These are phyloP conservation scores for Hydrotaea diabolus DNA, from an alignment of 2,888 invertebrate species.

Conservation along the genomic window DNA sequence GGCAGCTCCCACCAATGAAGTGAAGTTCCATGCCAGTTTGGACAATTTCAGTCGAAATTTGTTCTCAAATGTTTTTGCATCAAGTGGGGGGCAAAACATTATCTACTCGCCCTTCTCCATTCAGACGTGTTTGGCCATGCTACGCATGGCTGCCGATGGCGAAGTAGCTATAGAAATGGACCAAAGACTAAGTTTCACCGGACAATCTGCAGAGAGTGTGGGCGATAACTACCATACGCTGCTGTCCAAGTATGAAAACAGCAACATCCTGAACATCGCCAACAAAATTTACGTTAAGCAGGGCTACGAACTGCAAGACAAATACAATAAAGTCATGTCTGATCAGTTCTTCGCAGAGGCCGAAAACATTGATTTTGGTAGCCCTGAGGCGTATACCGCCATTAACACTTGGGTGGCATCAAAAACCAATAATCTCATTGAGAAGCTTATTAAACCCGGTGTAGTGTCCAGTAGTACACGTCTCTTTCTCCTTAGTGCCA, in stretches of 20 bases:
- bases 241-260: constrained; percentile 72
- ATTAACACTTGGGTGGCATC: constrained; percentile 92
- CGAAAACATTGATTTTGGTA: constrained; percentile 84
- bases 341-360: constrained; percentile 85
- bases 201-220: no score
- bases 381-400: constrained; percentile 81
- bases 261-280: constrained; percentile 82
- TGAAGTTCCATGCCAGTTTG: background rate
- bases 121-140: constrained; percentile 86
- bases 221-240: constrained; percentile 73
- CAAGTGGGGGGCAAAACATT: constrained; percentile 65
- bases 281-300: constrained; percentile 88
- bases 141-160: constrained; percentile 87
- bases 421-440: constrained; percentile 90
- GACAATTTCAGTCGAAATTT: background rate
- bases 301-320: constrained; percentile 82
- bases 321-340: constrained; percentile 83
- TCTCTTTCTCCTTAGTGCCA: background rate
- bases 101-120: constrained; percentile 82
- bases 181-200: constrained; percentile 72
- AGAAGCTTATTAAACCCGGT: constrained; percentile 84
- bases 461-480: background rate
- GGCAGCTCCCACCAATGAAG: background rate
- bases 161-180: constrained; percentile 74
- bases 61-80: constrained; percentile 78